Percentiles rank a stretch among this genome's conserved stretches.
These are phyloP conservation scores for Biston stratarius DNA, from an alignment of 2,888 invertebrate genomes.

Conservation along the genomic window DNA sequence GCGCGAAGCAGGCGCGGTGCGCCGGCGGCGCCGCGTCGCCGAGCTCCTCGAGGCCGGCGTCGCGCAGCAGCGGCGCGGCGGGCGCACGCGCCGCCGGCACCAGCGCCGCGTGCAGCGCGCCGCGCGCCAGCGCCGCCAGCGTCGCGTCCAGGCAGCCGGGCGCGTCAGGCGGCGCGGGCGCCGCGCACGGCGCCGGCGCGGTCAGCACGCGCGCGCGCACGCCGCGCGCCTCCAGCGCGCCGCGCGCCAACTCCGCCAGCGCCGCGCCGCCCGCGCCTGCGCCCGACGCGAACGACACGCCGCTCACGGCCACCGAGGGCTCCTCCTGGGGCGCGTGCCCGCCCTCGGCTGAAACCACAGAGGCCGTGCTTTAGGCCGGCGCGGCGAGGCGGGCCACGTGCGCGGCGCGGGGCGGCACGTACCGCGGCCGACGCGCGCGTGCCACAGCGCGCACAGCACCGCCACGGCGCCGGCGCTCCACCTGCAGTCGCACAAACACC, in stretches of 20 bases:
- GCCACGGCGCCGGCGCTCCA: background rate
- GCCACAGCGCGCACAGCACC: background rate
- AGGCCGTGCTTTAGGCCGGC: background rate
- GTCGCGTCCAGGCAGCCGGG: constrained; percentile 46
- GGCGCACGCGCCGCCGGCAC: constrained; percentile 41
- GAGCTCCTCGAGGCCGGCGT: constrained; percentile 65
- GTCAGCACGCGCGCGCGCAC: constrained; percentile 17
- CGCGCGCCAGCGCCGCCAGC: constrained; percentile 50
- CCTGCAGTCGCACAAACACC: background rate
- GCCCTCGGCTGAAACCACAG: background rate
- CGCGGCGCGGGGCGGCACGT: background rate
- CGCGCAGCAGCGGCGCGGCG: constrained; percentile 56
- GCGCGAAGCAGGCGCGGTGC: constrained; percentile 62
- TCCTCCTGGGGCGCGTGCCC: background rate
- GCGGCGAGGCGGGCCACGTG: background rate
- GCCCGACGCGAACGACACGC: constrained; percentile 16
- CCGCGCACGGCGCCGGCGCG: constrained; percentile 29
- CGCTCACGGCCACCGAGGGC: constrained; percentile 1
- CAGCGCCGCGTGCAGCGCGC: constrained; percentile 48
- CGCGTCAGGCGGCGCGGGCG: constrained; percentile 30
- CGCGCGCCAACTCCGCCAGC: constrained; percentile 34
- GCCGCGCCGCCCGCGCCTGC: constrained; percentile 16
- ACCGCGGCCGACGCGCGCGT: background rate
- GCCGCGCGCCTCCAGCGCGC: constrained; percentile 47
- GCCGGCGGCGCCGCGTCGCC: constrained; percentile 64